A percentile compares a stretch with the other conserved stretches of the same genome.
These are phyloP conservation scores for Pseudanteris insignis DNA, from an alignment of 2,888 invertebrate genomes.

Conservation along the genomic window DNA sequence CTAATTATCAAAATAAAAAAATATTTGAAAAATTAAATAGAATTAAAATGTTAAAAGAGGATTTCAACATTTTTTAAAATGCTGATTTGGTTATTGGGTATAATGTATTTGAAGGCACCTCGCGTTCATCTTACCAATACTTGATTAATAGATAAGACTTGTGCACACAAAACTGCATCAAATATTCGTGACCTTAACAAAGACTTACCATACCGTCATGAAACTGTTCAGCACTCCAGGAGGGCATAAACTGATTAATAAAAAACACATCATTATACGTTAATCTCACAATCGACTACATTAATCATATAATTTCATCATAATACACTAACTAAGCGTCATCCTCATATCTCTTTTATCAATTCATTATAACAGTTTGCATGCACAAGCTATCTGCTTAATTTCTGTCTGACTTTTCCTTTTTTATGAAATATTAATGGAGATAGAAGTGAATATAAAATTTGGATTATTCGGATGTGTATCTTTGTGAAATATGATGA, in stretches of 20 bases:
- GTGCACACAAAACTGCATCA: slow-evolving; percentile 66
- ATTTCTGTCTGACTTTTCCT: slow-evolving; percentile 14
- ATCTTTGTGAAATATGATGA: too few species aligned
- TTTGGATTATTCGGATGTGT: neutral
- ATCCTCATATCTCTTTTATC: neutral
- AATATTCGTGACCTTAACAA: slow-evolving; percentile 59
- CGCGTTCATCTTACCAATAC: slow-evolving; percentile 23
- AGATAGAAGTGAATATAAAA: neutral
- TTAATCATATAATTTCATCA: slow-evolving; percentile 26
- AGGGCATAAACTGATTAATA: slow-evolving; percentile 81
- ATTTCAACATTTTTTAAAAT: too few species aligned
- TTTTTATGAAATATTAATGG: neutral
- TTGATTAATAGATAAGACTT: slow-evolving; percentile 57
- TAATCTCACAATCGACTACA: slow-evolving; percentile 20
- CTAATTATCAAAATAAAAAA: too few species aligned
- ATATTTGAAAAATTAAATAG: neutral
- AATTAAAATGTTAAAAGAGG: too few species aligned
- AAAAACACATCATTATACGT: slow-evolving; percentile 66
- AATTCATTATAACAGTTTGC: slow-evolving; percentile 64
- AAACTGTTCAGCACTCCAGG: slow-evolving; percentile 90
- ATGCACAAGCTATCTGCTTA: slow-evolving; percentile 65
- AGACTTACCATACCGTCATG: slow-evolving; percentile 87
- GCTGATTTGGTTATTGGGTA: too few species aligned
- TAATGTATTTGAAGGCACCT: neutral
- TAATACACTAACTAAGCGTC: slow-evolving; percentile 7